Evolutionary conservation across 2,888 invertebrate genomes (phyloP), one percentile per base, ranked within the genome.

Genomic region (Agrilus mali): DNA sequence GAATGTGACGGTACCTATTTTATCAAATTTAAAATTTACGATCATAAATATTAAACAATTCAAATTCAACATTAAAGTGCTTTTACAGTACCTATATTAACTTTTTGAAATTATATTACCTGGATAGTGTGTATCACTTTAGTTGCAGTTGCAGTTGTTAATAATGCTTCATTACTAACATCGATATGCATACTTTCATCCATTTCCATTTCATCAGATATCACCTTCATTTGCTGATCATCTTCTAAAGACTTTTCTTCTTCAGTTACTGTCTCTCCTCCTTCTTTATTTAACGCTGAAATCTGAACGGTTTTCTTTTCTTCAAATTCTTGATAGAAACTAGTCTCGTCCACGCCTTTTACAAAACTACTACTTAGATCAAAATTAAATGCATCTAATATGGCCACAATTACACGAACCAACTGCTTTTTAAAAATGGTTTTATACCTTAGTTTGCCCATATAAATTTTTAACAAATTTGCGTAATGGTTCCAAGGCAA

Each of bases 401-500:
- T 80, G 1, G 78, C 78, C 0, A 85, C 79, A 12, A 86, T 71
- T 43, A 87, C 72, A 43, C 83, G 73, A 7, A 92, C 85, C 44
- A 86, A 69, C 55, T 92, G 87, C 55, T 86, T 90, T 57, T 93
- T 93, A 60, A 80, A 80, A 33, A 86, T 83, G 1, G 76, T 64
- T 7, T 80, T 76, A 39, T 73, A 71, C 1, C 82, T 74, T 60
- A 97, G 71, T 66, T 83, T 81, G 43, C 74, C 73, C 32, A 97
- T 69, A 63, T 92, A 94, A 54, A 78, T 75, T 53, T 84, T 85
- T 4, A 97, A 67, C 32, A 93, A 72, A 0, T 80, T 74, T 58
- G 88, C 83, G 56, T 96, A 96, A 46, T 86, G 83, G 56, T 84
- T 78, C 96, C 96, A 96, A 0, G 93, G 87, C 32, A 94, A 68